Conservation (phyloP, 2,797 vertebrate genomes). For the Tapera naevia region DNA sequence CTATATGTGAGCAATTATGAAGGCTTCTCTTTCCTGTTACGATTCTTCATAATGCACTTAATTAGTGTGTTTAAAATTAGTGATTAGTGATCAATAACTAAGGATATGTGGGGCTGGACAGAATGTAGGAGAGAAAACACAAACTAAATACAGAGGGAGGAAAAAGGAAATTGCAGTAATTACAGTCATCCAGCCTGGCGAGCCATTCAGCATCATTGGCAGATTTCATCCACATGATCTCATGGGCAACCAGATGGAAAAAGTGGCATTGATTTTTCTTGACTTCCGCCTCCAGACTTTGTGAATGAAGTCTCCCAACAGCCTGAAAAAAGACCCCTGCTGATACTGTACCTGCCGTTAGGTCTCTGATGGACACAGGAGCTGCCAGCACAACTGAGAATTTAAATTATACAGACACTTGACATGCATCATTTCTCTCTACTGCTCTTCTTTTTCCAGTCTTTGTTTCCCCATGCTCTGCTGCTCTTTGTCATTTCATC, state of each 20-base stretch:
- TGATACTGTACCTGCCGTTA: not conserved
- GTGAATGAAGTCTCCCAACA: conserved; percentile 10
- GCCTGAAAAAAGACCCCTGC: not conserved
- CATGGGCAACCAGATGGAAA: not conserved
- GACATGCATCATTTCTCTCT: not conserved
- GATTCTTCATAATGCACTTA: not conserved
- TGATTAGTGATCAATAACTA: not conserved
- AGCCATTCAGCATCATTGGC: not conserved
- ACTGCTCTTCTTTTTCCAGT: not conserved
- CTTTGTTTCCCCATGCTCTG: not conserved
- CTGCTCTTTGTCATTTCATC: not conserved
- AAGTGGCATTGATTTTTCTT: not conserved
- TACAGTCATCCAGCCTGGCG: not conserved
- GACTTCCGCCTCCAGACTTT: not conserved
- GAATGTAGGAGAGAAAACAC: not conserved
- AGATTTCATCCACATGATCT: not conserved
- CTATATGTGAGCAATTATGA: not conserved
- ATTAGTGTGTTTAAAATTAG: not conserved
- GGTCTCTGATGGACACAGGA: not conserved
- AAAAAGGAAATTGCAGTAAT: not conserved
- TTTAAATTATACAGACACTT: not conserved
- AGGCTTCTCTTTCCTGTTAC: not conserved
- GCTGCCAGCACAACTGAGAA: not conserved
- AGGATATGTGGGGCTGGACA: not conserved
- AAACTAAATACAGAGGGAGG: not conserved